Percentiles rank a stretch among this genome's conserved stretches.
These are phyloP conservation scores for Oreochromis niloticus DNA, from an alignment of 2,113 vertebrate species.

Conservation along the genomic window DNA sequence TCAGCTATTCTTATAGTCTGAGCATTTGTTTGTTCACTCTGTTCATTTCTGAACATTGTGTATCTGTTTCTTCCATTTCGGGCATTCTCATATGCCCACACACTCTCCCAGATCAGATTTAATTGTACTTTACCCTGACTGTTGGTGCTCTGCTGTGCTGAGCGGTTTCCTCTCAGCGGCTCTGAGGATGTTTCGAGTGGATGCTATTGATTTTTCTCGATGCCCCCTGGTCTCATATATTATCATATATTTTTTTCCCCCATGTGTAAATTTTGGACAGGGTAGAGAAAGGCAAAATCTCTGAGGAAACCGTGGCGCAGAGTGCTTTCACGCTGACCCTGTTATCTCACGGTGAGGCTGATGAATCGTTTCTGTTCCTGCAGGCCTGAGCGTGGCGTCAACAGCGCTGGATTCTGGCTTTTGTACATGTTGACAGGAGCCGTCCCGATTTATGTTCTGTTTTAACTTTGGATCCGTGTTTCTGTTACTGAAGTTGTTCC, in stretches of 20 bases:
- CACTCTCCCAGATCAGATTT: conserved; percentile 4
- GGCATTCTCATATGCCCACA: background rate
- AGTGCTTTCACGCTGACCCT: conserved; percentile 12
- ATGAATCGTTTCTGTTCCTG: background rate
- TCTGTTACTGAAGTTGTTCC: background rate
- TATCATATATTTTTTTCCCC: conserved; percentile 22
- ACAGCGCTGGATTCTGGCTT: background rate
- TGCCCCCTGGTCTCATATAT: conserved; percentile 33
- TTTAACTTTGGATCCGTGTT: background rate
- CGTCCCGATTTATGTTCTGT: background rate
- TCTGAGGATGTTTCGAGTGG: conserved; percentile 19
- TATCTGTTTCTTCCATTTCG: background rate
- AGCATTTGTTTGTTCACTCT: background rate
- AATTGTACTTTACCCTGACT: background rate
- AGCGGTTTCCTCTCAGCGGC: conserved; percentile 14
- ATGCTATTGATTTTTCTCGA: conserved; percentile 51
- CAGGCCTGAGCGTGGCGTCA: background rate
- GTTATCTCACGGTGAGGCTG: background rate
- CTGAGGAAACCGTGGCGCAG: background rate
- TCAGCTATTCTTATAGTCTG: background rate
- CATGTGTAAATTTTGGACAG: conserved; percentile 21
- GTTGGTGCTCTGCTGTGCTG: conserved; percentile 5
- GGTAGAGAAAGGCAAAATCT: conserved; percentile 6
- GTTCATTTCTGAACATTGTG: background rate
- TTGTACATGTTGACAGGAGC: background rate